Evolutionary conservation across 2,888 invertebrate genomes (phyloP), one percentile per base, ranked within the genome.

Genomic region (Seira sanloemensis): DNA sequence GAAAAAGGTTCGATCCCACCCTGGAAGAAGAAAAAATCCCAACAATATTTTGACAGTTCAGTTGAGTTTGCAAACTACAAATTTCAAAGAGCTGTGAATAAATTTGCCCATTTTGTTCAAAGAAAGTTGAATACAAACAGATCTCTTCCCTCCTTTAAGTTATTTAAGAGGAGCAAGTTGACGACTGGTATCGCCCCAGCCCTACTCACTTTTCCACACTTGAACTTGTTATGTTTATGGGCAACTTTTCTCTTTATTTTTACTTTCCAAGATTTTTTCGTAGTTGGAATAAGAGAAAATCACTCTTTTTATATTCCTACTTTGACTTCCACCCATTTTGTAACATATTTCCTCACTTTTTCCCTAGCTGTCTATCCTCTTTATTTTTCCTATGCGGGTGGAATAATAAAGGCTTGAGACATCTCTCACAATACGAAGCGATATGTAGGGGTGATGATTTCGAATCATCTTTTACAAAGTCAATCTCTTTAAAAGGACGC

Each of bases 41-140:
- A 18, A 1, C 26, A 37, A 72, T 37, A 72, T 79, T 73, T 50
- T 19, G 46, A 23, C 72, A 37, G 27, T n/a, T 87, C 87, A 88
- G 87, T 84, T 77, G 83, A 87, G 86, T 88, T 88, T 81, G 87
- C 88, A 88, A 89, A 86, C 87, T 88, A 88, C 89, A 88, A 88
- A 88, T 89, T 88, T 85, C 83, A 87, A 86, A 86, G 78, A 84
- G n/a, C n/a, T 88, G 88, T 89, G 89, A 89, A 89, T 89, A 89
- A 88, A 88, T 88, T 88, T 87, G 86, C 85, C 89, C 87, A 86
- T 88, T 86, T 88, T 78, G 81, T 85, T 58, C 9, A 80, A 26
- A 46, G 12, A 50, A 66, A 23, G 18, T 72, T 16, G 46, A 54
- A 73, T 26, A 50, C 24, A 25, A 25, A 69, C n/a, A 62, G 62